Conservation (phyloP, 2,888 invertebrate genomes). For the Petrophora chlorosata region DNA sequence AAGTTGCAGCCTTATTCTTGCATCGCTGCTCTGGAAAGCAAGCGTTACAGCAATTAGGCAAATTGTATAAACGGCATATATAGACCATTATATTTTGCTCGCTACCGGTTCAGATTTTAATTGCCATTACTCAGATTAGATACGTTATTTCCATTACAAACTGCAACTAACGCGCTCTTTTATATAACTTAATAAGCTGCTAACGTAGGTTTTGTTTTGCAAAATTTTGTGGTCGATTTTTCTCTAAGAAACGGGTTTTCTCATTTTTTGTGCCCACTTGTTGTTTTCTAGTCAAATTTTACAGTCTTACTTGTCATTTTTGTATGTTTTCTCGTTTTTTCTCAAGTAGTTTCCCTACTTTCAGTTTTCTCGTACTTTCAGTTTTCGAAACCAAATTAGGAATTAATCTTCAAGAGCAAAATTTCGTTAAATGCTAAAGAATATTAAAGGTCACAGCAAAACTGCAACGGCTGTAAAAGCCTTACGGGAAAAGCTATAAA, state of each 20-base stretch:
- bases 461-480: background rate
- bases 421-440: no score
- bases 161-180: constrained; percentile 48
- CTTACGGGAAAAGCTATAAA: constrained; percentile 8
- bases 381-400: no score
- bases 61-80: constrained; percentile 69
- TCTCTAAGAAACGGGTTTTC: no score
- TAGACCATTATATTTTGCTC: constrained; percentile 57
- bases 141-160: constrained; percentile 43
- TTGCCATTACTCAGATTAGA: constrained; percentile 58
- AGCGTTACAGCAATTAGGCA: constrained; percentile 67
- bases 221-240: constrained; percentile 22
- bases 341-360: no score
- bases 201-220: constrained; percentile 39
- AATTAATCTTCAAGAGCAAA: no score
- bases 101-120: constrained; percentile 64
- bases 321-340: no score
- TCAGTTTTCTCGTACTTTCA: no score
- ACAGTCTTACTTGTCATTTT: background rate
- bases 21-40: constrained; percentile 61
- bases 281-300: background rate
- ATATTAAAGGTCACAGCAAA: no score
- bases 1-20: constrained; percentile 42
- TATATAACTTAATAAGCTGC: constrained; percentile 49
- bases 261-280: no score